Conservation (phyloP, 2,888 invertebrate species). For the Lithophane ornitopus region DNA sequence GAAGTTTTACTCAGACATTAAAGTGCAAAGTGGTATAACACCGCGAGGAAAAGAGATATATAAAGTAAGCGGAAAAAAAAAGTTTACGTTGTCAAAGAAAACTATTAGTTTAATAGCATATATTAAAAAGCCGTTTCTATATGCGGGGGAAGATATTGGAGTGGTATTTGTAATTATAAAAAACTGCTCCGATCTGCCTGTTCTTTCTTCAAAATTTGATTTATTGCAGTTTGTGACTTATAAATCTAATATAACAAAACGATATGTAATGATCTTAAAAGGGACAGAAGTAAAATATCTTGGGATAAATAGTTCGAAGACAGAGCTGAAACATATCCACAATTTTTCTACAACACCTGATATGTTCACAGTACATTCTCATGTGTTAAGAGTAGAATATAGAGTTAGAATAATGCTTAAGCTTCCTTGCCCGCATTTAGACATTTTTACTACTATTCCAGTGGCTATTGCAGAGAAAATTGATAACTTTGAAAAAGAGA, state of each 20-base stretch:
- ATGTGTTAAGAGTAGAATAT: background rate
- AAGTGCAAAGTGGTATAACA: background rate
- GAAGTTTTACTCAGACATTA: background rate
- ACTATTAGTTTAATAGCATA: background rate
- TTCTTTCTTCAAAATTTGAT: background rate
- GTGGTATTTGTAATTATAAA: background rate
- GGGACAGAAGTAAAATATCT: background rate
- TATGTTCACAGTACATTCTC: background rate
- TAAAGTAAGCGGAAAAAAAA: background rate
- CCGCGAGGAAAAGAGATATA: background rate
- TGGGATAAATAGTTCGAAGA: background rate
- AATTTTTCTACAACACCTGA: background rate
- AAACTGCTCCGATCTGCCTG: background rate
- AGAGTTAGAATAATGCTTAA: background rate
- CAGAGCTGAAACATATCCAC: background rate
- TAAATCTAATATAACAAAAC: background rate
- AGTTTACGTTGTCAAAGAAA: background rate
- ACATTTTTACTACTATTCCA: background rate
- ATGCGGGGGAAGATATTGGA: constrained; percentile 2
- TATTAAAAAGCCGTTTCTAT: background rate
- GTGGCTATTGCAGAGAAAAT: constrained; percentile 10
- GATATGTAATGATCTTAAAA: background rate
- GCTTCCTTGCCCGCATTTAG: background rate
- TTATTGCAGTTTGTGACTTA: background rate
- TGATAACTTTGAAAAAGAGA: background rate